These are phyloP conservation scores for Parambassis ranga DNA, from an alignment of 2,797 vertebrate genomes.

Conservation along the genomic window DNA sequence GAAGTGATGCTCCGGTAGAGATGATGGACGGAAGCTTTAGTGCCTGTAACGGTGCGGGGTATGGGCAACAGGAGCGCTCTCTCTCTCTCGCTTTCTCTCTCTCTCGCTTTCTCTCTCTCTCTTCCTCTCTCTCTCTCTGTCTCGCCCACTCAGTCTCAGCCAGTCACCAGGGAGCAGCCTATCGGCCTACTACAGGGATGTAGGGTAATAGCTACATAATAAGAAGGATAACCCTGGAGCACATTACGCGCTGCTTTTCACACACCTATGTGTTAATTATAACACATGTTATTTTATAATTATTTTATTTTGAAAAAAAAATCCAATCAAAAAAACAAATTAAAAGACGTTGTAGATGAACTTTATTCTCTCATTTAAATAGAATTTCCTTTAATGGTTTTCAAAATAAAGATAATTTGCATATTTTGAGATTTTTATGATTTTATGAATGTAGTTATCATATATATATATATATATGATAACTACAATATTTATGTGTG, in stretches of 20 bases:
- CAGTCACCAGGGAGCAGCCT: constrained; percentile 64
- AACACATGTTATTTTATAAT: constrained; percentile 6
- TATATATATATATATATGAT: too few relatives aligned
- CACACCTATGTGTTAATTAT: constrained; percentile 23
- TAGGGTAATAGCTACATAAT: constrained; percentile 62
- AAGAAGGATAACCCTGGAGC: constrained; percentile 38
- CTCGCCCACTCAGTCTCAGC: constrained; percentile 61
- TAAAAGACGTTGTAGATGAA: too few relatives aligned
- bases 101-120: constrained; percentile 18
- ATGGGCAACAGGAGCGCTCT: constrained; percentile 52
- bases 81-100: constrained; percentile 15
- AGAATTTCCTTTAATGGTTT: background rate
- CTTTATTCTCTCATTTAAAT: too few relatives aligned
- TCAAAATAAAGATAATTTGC: too few relatives aligned
- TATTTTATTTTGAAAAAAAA: background rate
- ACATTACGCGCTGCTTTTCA: background rate
- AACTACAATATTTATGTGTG: too few relatives aligned
- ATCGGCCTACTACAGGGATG: constrained; percentile 51
- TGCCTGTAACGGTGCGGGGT: constrained; percentile 54
- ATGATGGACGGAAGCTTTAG: constrained; percentile 49
- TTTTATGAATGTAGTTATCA: too few relatives aligned
- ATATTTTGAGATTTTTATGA: too few relatives aligned
- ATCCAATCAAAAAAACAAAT: too few relatives aligned
- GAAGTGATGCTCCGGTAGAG: constrained; percentile 36
- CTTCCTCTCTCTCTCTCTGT: background rate